Evolutionary conservation across 2,888 invertebrate genomes (phyloP).

Genomic region (Spicauda simplicius): DNA sequence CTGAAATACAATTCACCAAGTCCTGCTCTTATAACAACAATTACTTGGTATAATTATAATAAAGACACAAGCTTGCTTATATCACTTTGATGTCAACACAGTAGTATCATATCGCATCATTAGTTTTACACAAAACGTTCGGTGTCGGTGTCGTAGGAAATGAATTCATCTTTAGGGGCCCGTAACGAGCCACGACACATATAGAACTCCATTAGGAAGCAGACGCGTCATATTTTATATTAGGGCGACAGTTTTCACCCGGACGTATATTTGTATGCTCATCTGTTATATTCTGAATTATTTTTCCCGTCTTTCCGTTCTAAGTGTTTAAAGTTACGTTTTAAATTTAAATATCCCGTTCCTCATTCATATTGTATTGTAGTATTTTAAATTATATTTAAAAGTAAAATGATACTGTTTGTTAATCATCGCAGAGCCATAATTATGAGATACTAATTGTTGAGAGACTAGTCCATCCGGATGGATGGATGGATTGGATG

Average conservation of each 20-base stretch:
- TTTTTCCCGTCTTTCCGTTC: constrained; percentile 31
- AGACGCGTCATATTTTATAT: constrained; percentile 48
- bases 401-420: no score
- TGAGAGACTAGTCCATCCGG: no score
- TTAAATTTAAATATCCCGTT: constrained; percentile 1
- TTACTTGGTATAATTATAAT: background rate
- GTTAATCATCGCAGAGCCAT: no score
- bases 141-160: constrained; percentile 14
- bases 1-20: no score
- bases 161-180: constrained; percentile 12
- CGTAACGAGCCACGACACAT: constrained; percentile 54
- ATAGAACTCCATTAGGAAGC: constrained; percentile 49
- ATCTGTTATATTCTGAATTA: constrained; percentile 28
- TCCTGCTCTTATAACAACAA: no score
- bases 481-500: no score
- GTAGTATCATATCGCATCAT: background rate
- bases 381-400: background rate
- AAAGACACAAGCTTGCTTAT: background rate
- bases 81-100: background rate
- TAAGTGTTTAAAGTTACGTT: constrained; percentile 5
- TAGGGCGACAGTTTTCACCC: constrained; percentile 30
- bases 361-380: background rate
- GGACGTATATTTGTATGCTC: constrained; percentile 35
- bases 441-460: no score
- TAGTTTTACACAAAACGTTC: background rate